Conservation (phyloP, 1,140 invertebrate genomes). For the Conus betulinus region DNA sequence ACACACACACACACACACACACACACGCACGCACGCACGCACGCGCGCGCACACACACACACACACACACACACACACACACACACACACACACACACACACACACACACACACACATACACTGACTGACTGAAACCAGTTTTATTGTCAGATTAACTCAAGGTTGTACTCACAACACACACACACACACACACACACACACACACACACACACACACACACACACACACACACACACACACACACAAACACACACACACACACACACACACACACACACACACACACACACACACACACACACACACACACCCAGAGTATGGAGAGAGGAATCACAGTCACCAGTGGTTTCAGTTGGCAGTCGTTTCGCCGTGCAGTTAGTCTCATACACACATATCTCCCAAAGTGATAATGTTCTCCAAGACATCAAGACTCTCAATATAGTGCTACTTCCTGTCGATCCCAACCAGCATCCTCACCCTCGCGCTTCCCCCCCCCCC, state of each 20-base stretch:
- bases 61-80: background rate
- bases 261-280: constrained; percentile 7
- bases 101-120: background rate
- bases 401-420: no score
- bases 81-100: constrained; percentile 7
- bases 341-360: no score
- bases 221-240: constrained; percentile 7
- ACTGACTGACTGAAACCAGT: no score
- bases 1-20: no score
- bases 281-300: constrained; percentile 2
- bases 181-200: constrained; percentile 1
- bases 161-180: background rate
- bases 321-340: no score
- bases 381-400: background rate
- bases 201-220: background rate
- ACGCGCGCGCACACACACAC: background rate
- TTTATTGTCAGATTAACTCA: no score
- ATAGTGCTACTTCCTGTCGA: no score
- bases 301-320: no score
- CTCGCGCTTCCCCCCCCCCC: no score
- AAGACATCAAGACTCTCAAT: no score
- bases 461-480: no score
- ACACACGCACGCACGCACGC: background rate
- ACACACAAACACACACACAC: background rate
- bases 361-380: background rate